Evolutionary conservation across 2,113 vertebrate species (phyloP).

Genomic region (Raphicerus campestris): DNA sequence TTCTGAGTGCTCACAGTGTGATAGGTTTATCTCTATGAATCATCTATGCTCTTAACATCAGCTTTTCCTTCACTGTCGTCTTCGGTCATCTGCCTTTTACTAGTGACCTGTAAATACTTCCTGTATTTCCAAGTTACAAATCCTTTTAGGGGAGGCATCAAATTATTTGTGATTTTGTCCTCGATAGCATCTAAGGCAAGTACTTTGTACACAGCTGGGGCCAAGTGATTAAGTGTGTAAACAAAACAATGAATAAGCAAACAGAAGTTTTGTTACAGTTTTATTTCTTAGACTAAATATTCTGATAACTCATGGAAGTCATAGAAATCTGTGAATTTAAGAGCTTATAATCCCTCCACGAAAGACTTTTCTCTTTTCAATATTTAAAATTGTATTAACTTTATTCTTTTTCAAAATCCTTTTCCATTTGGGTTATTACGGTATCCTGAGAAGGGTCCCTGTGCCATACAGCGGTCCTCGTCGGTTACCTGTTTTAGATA

Average conservation of each 20-base stretch:
- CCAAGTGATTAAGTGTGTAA: not conserved
- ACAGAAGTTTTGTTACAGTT: not conserved
- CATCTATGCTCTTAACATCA: not conserved
- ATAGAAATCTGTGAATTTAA: not conserved
- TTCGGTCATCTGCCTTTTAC: not conserved
- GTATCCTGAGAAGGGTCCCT: not conserved
- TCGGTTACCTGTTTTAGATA: not conserved
- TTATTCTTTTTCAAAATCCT: not conserved
- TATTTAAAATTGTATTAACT: not conserved
- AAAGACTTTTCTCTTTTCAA: not conserved
- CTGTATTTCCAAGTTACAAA: not conserved
- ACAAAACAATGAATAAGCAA: not conserved
- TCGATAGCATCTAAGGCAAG: not conserved
- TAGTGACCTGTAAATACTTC: not conserved
- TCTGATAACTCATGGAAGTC: not conserved
- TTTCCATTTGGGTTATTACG: not conserved
- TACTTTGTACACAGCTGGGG: not conserved
- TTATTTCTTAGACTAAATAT: conserved; percentile 36
- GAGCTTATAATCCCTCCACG: not conserved
- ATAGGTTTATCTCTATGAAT: not conserved
- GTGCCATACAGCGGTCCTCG: not conserved
- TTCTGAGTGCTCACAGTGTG: not conserved
- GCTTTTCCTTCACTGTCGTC: not conserved
- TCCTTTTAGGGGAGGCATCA: not conserved
- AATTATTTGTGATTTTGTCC: not conserved